phyloP scores from a whole-genome alignment of 2,113 vertebrate genomes.

The Myotis davidii region DNA sequence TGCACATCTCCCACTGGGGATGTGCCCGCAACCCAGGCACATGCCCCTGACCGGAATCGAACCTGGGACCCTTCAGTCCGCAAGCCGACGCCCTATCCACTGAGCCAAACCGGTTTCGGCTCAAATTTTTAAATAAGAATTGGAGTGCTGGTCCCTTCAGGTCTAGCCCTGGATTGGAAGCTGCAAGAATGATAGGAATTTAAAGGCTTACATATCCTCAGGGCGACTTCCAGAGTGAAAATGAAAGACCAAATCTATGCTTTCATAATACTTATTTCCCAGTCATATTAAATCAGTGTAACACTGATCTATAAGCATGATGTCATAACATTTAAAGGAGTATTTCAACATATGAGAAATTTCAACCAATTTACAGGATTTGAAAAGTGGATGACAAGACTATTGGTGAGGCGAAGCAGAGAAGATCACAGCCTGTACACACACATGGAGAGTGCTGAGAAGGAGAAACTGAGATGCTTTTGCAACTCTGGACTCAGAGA shows the following conservation, averaged over 20 bases:
- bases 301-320: not conserved
- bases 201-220: not conserved
- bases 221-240: not conserved
- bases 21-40: too few relatives aligned
- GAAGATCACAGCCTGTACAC: not conserved
- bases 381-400: not conserved
- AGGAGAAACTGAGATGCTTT: not conserved
- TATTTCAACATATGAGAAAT: not conserved
- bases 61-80: too few relatives aligned
- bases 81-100: too few relatives aligned
- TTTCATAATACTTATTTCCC: not conserved
- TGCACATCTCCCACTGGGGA: too few relatives aligned
- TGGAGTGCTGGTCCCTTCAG: not conserved
- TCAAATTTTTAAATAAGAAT: not conserved
- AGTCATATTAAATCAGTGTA: not conserved
- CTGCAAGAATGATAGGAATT: not conserved
- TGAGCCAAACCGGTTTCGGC: too few relatives aligned
- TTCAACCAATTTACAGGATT: not conserved
- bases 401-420: not conserved
- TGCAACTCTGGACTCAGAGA: not conserved
- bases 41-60: too few relatives aligned
- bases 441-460: not conserved
- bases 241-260: not conserved
- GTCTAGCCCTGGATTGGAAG: not conserved
- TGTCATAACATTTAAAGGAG: not conserved